Evolutionary conservation across 2,797 vertebrate genomes (phyloP).

Genomic region (Ispidina picta): DNA sequence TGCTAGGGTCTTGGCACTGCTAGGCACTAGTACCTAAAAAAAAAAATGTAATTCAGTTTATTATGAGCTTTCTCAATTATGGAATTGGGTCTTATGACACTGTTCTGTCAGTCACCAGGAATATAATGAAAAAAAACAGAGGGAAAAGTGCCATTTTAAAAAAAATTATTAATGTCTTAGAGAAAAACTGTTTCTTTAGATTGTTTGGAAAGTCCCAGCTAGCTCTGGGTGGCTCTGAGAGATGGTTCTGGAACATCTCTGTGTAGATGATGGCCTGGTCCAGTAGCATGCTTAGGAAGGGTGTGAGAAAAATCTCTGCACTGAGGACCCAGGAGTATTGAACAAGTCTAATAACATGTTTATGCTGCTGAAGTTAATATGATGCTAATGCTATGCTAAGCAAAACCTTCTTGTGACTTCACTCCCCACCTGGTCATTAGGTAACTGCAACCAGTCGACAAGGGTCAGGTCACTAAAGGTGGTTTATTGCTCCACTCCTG

Average conservation of each 20-base stretch:
- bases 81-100: neutral
- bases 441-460: neutral
- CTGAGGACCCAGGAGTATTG: neutral
- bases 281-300: neutral
- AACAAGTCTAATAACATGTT: neutral
- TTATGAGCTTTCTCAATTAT: neutral
- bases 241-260: neutral
- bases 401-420: neutral
- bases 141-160: neutral
- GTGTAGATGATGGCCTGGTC: neutral
- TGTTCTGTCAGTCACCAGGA: neutral
- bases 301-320: neutral
- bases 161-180: neutral
- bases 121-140: neutral
- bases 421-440: neutral
- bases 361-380: neutral
- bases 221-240: neutral
- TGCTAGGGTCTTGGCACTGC: conserved; percentile 13
- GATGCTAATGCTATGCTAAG: neutral
- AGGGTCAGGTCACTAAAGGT: neutral
- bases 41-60: neutral
- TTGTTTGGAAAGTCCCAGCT: neutral
- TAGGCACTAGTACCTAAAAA: neutral
- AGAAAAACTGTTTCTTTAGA: neutral
- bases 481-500: neutral